These are phyloP conservation scores for Drosophila aldrichi DNA, from an alignment of 2,888 invertebrate species.

Conservation along the genomic window DNA sequence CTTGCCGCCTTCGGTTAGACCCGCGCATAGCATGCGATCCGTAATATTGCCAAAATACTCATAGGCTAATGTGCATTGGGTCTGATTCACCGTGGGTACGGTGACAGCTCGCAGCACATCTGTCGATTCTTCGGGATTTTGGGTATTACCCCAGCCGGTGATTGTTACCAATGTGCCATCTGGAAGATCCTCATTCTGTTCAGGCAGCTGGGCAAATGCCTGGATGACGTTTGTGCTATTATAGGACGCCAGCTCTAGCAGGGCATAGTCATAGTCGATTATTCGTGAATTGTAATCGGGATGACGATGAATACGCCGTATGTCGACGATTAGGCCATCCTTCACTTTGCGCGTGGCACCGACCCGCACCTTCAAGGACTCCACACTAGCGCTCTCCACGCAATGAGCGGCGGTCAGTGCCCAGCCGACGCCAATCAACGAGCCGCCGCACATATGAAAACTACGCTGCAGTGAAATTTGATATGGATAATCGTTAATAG, in stretches of 20 bases:
- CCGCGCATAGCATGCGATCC: conserved; percentile 83
- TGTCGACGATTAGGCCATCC: conserved; percentile 83
- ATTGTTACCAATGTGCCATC: conserved; percentile 73
- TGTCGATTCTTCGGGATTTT: conserved; percentile 57
- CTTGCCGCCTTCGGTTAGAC: conserved; percentile 75
- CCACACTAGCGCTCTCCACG: conserved; percentile 54
- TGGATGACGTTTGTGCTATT: conserved; percentile 55
- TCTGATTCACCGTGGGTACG: conserved; percentile 78
- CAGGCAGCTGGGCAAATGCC: conserved; percentile 68
- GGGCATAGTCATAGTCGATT: conserved; percentile 85
- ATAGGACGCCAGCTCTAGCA: conserved; percentile 80
- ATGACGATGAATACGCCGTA: conserved; percentile 80
- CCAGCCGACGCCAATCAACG: conserved; percentile 82
- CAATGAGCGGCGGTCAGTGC: conserved; percentile 86
- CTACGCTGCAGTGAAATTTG: conserved; percentile 84
- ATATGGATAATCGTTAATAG: conserved; percentile 84
- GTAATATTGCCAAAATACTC: conserved; percentile 68
- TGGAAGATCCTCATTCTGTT: conserved; percentile 60
- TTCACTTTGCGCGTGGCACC: conserved; percentile 81
- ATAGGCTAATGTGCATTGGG: conserved; percentile 68
- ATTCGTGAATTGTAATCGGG: conserved; percentile 81
- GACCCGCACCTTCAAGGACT: conserved; percentile 77
- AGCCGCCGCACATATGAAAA: conserved; percentile 85
- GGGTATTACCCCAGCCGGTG: conserved; percentile 84
- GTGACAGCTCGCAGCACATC: conserved; percentile 65